These are phyloP conservation scores for Virgularia gustaviana DNA, from an alignment of 92 coral and sea anemone species.

Conservation along the genomic window DNA sequence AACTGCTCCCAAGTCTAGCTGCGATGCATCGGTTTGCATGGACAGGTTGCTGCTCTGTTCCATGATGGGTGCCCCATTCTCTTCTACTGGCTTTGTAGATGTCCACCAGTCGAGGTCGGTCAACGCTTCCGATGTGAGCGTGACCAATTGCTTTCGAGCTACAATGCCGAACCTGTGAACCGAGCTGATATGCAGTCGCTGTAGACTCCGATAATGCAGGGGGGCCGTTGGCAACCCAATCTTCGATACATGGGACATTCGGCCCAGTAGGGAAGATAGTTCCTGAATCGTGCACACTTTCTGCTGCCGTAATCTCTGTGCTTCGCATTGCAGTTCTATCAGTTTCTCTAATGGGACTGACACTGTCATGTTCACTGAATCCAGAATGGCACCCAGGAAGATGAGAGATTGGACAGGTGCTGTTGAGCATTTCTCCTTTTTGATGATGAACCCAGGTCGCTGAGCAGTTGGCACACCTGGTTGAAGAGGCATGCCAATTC, in stretches of 20 bases:
- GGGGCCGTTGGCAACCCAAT: slow-evolving; percentile 46
- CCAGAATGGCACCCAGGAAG: slow-evolving; percentile 42
- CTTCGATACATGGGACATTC: slow-evolving; percentile 51
- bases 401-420: slow-evolving; percentile 28
- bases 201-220: slow-evolving; percentile 37
- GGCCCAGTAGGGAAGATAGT: slow-evolving; percentile 44
- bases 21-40: slow-evolving; percentile 38
- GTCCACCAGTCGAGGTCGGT: slow-evolving; percentile 51
- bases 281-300: slow-evolving; percentile 31
- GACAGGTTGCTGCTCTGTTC: slow-evolving; percentile 6
- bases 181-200: slow-evolving; percentile 9
- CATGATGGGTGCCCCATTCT: slow-evolving; percentile 3
- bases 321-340: background rate
- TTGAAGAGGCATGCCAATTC: slow-evolving; percentile 18
- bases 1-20: slow-evolving; percentile 37
- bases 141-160: background rate
- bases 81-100: slow-evolving; percentile 5
- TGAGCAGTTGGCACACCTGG: slow-evolving; percentile 27
- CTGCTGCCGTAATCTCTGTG: background rate
- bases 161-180: background rate
- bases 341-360: slow-evolving; percentile 31
- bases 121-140: slow-evolving; percentile 29
- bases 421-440: slow-evolving; percentile 46
- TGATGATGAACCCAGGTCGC: slow-evolving; percentile 33
- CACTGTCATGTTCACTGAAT: slow-evolving; percentile 34